phyloP scores from a whole-genome alignment of 2,797 vertebrate species.

The Labeo calbasu region DNA sequence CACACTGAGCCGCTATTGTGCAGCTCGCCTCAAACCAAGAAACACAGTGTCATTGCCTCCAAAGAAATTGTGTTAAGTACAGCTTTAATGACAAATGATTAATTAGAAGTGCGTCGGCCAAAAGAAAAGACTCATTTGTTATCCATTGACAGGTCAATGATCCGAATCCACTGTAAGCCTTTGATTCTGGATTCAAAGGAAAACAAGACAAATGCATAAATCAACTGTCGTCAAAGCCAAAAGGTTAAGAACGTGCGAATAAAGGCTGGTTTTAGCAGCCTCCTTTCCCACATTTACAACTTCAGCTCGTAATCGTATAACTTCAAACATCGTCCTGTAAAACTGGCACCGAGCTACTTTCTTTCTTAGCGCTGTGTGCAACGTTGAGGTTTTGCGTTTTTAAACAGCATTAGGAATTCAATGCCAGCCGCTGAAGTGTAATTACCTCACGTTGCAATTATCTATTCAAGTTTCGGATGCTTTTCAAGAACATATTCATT shows the following conservation, averaged over 20 bases:
- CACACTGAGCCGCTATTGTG: conserved; percentile 15
- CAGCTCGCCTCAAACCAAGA: conserved; percentile 4
- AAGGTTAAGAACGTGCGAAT: conserved; percentile 16
- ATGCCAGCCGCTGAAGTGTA: conserved; percentile 64
- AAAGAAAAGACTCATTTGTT: conserved; percentile 35
- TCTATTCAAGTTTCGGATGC: conserved; percentile 70
- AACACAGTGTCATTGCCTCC: not conserved
- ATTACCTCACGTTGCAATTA: conserved; percentile 69
- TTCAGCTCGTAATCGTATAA: conserved; percentile 18
- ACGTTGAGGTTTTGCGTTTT: conserved; percentile 52
- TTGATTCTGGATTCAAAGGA: conserved; percentile 38
- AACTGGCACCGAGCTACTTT: conserved; percentile 65
- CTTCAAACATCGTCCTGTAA: conserved; percentile 38
- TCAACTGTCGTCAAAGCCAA: conserved; percentile 14
- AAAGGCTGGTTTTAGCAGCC: conserved; percentile 32
- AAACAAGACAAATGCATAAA: conserved; percentile 36
- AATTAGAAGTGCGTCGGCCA: conserved; percentile 22
- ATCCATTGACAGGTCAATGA: conserved; percentile 35
- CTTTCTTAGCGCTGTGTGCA: conserved; percentile 62
- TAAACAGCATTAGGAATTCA: conserved; percentile 56
- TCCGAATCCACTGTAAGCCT: conserved; percentile 28
- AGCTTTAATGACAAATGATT: conserved; percentile 39
- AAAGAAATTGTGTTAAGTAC: not conserved
- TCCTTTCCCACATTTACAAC: conserved; percentile 39
- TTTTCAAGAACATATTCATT: conserved; percentile 64